Base-by-base conservation (phyloP, 2,888 invertebrate genomes). In the Heliconius erato region DNA sequence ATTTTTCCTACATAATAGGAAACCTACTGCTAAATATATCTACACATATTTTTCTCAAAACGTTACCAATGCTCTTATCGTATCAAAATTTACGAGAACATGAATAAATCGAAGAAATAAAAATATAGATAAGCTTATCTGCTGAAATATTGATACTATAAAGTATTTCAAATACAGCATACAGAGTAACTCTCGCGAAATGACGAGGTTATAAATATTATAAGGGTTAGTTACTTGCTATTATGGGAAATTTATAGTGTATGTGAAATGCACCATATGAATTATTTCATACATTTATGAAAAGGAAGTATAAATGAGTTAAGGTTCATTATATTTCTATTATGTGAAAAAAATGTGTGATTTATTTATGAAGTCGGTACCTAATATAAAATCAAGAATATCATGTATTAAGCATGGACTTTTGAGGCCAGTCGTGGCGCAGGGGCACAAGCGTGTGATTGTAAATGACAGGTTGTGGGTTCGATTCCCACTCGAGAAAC, bases 101-200 rank as follows among this genome's bases (percentile, higher is more conserved):
- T 92, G 94, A 95, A 95, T 94, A 94, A 94, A 94, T 94, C 93
- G 92, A 91, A 93, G 91, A 93, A 91, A 92, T 94, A 92, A 92
- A 91, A 92, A 91, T 92, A 88, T 88, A 85, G 90, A 89, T 90
- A 89, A 90, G 91, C 92, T 94, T 94, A 94, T 94, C 94, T 93
- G 85, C 85, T 89, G 90, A 94, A 91, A 92, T 94, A 94, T 94
- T 91, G 93, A 88, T 88, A 88, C 91, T 92, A 93, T 95, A 93
- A 95, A 94, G 91, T 90, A 94, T 90, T 89, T 89, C 88, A 89
- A 90, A 88, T 87, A 89, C 89, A 86, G 88, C 89, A 89, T 89
- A 87, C 88, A 89, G 85, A 84, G 87, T 28, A 28, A 28, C 79
- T 84, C 82, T 79, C 79, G 81, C n/a, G 69, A 74, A 82, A 63